These are phyloP conservation scores for Formica selysi DNA, from an alignment of 1,140 invertebrate species.

Conservation along the genomic window DNA sequence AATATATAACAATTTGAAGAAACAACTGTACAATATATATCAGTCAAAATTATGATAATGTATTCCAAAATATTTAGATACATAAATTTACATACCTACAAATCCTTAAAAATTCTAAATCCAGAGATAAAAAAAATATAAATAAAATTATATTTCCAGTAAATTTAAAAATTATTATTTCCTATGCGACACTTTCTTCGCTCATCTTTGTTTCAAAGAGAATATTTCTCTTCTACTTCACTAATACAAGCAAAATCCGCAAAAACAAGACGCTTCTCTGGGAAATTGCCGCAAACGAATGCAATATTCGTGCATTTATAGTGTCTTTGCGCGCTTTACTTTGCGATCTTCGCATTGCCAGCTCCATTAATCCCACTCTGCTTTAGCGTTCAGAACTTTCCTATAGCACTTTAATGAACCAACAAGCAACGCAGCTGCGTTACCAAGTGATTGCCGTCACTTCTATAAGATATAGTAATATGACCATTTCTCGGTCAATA, in stretches of 20 bases:
- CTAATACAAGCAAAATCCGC: not conserved
- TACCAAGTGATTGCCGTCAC: conserved; percentile 52
- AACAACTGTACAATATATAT: too few species aligned
- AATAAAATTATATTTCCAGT: not conserved
- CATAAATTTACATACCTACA: not conserved
- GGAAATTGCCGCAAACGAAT: not conserved
- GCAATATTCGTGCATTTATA: not conserved
- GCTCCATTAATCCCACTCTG: conserved; percentile 39
- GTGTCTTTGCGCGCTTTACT: not conserved
- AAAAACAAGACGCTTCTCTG: not conserved
- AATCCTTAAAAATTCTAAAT: not conserved
- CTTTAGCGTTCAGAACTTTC: conserved; percentile 45
- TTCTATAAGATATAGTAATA: conserved; percentile 13
- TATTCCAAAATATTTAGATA: not conserved
- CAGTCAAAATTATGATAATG: not conserved
- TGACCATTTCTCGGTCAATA: conserved; percentile 19
- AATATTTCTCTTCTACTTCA: not conserved
- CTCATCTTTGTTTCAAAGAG: not conserved
- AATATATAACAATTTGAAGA: not conserved
- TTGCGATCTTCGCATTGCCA: not conserved
- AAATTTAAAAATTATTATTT: not conserved
- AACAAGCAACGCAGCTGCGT: conserved; percentile 52
- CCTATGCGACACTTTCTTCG: not conserved
- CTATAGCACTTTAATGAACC: conserved; percentile 61
- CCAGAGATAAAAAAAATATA: not conserved